Evolutionary conservation across 2,113 vertebrate genomes (phyloP), one percentile per base, ranked within the genome.

Genomic region (Vidua chalybeata): DNA sequence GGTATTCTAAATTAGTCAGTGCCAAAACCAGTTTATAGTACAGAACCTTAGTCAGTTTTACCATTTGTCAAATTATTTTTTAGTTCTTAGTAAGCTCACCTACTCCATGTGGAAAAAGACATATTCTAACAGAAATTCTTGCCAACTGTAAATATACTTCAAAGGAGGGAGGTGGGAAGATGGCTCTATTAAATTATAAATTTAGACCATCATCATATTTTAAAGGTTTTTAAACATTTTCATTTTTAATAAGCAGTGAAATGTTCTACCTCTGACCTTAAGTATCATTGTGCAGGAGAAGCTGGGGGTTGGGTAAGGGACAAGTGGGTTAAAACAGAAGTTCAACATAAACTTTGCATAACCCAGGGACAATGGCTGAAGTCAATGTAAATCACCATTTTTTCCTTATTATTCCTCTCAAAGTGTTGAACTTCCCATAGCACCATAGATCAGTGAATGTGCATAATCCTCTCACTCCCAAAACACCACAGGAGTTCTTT

Each of bases 151-250:
- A 51, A 84, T 39, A 52, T 15, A 51, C 1, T 46, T 21, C n/a
- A 63, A 35, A 69, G 8, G 7, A 20, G 1, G 7, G 7, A 26
- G 7, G 3, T 0, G 0, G 7, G 8, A 54, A 20, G 9, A 31
- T 45, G 5, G 1, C 9, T 71, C 31, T 46, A 54, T 59, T 51
- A 89, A 59, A 51, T 68, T 51, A 22, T n/a, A 55, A 67, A 84
- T 68, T 45, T 89, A 67, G 8, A 86, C 3, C 4, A 49, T 10
- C 23, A 27, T 28, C 6, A 31, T 63, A 72, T 80, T 71, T 86
- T 49, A 79, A 79, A 58, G 2, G 2, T 45, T 91, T 62, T 27
- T 2, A 49, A 77, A 61, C 5, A 52, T 22, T 55, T 64, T n/a
- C 8, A 39, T 28, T 28, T 75, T 79, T 35, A 76, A 35, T 31